phyloP scores from a whole-genome alignment of 30 jellyfish, hydroid and myxozoan genomes.

The Chrysaora quinquecirrha region DNA sequence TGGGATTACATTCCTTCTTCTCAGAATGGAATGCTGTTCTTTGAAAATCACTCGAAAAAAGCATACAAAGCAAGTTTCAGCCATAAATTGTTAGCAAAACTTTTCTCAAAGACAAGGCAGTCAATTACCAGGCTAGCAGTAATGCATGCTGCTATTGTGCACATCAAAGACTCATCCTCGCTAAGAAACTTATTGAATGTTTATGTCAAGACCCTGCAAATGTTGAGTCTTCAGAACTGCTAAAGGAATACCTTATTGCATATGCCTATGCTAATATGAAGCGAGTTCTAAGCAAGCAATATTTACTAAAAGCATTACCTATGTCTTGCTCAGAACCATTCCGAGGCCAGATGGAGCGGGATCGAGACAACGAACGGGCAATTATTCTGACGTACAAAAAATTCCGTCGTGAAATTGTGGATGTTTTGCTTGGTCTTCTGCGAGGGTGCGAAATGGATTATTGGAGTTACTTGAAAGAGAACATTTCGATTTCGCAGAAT shows the following conservation, averaged over 20 bases:
- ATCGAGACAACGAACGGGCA: constrained; percentile 59
- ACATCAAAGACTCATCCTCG: constrained; percentile 62
- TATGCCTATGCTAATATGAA: constrained; percentile 76
- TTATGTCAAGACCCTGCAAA: constrained; percentile 92
- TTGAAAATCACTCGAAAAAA: constrained; percentile 61
- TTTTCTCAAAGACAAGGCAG: constrained; percentile 63
- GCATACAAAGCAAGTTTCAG: constrained; percentile 56
- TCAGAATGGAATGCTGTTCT: constrained; percentile 52
- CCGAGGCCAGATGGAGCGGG: constrained; percentile 84
- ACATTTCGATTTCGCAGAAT: constrained; percentile 46
- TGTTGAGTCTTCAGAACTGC: constrained; percentile 69
- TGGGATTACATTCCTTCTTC: constrained; percentile 58
- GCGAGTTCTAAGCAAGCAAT: constrained; percentile 34
- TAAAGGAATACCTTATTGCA: constrained; percentile 78
- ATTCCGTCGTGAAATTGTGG: constrained; percentile 51
- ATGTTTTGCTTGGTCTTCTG: constrained; percentile 53
- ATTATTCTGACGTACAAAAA: constrained; percentile 64
- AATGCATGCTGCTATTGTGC: constrained; percentile 81
- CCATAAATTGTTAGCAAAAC: constrained; percentile 16
- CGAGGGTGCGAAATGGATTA: constrained; percentile 35
- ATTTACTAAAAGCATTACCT: constrained; percentile 71
- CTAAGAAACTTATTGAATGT: constrained; percentile 72
- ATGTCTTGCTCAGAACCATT: constrained; percentile 59
- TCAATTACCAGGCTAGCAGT: constrained; percentile 74
- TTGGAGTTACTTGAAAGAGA: constrained; percentile 54